A percentile compares a stretch with the other conserved stretches of the same genome.
phyloP scores from a whole-genome alignment of 2,888 invertebrate genomes.

The Stegophylla sp. region DNA sequence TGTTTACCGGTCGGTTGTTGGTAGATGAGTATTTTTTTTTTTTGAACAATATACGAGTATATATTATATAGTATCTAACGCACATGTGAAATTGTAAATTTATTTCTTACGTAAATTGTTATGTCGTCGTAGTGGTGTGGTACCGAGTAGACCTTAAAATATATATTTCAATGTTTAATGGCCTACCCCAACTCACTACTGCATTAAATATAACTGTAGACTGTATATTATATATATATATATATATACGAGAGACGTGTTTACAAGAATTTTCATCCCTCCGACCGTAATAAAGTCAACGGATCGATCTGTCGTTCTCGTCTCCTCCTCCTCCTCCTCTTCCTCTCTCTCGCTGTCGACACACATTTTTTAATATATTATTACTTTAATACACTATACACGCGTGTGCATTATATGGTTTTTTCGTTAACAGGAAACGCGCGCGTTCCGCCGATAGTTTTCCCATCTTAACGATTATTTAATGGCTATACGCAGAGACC shows the following conservation, averaged over 20 bases:
- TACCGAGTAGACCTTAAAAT: no score
- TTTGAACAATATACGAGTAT: no score
- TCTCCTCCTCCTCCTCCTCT: no score
- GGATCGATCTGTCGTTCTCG: no score
- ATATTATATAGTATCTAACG: no score
- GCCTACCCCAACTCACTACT: background rate
- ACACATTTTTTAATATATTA: background rate
- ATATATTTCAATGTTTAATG: background rate
- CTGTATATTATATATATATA: no score
- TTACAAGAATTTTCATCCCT: conserved; percentile 31
- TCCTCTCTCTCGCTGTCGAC: background rate
- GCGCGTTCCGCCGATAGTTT: conserved; percentile 40
- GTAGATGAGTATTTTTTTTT: no score
- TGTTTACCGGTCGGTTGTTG: no score
- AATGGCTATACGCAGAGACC: conserved; percentile 14
- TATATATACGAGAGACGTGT: background rate
- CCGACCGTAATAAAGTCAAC: conserved; percentile 16
- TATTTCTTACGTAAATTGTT: no score
- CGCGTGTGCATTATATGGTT: background rate
- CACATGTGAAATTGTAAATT: no score
- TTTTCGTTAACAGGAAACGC: conserved; percentile 28
- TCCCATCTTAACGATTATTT: conserved; percentile 46
- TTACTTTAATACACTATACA: background rate
- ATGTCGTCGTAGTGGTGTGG: no score
- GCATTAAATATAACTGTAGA: no score